Percentiles rank a stretch among this genome's conserved stretches.
phyloP scores from a whole-genome alignment of 2,797 vertebrate genomes.

The Sebastes iracundus region DNA sequence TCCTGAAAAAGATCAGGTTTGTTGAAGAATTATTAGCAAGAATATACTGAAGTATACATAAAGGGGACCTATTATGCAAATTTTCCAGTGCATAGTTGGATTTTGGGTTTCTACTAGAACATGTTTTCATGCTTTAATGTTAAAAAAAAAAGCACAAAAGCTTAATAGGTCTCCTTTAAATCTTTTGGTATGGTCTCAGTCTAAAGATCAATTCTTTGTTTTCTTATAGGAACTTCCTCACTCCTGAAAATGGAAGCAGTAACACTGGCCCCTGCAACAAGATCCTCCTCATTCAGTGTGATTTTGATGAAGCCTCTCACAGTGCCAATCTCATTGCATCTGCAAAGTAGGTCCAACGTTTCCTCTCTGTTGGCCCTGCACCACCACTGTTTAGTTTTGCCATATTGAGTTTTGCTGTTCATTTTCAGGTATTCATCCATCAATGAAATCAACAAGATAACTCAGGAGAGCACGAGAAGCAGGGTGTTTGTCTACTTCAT shows the following conservation, averaged over 20 bases:
- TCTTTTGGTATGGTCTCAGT: background rate
- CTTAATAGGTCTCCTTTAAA: background rate
- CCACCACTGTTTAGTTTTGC: background rate
- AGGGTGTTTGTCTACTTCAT: slow-evolving; percentile 91
- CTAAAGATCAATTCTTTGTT: background rate
- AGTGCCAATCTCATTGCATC: slow-evolving; percentile 92
- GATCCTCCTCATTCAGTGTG: slow-evolving; percentile 92
- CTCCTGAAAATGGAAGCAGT: slow-evolving; percentile 15
- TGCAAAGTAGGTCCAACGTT: slow-evolving; percentile 86
- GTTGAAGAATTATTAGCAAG: slow-evolving; percentile 24
- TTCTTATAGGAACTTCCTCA: slow-evolving; percentile 84
- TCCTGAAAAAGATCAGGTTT: slow-evolving; percentile 92
- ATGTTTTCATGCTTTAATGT: background rate
- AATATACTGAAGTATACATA: background rate
- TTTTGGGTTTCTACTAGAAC: background rate
- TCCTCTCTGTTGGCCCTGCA: background rate
- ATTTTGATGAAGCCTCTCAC: slow-evolving; percentile 87
- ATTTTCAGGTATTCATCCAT: slow-evolving; percentile 88
- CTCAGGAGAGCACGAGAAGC: slow-evolving; percentile 48
- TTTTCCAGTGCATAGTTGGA: background rate
- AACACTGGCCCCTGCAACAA: slow-evolving; percentile 69
- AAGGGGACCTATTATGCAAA: background rate
- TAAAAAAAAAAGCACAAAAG: background rate
- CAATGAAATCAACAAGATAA: slow-evolving; percentile 92
- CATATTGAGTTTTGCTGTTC: background rate